These are phyloP conservation scores for Mechanitis messenoides DNA, from an alignment of 2,888 invertebrate genomes.

Conservation along the genomic window DNA sequence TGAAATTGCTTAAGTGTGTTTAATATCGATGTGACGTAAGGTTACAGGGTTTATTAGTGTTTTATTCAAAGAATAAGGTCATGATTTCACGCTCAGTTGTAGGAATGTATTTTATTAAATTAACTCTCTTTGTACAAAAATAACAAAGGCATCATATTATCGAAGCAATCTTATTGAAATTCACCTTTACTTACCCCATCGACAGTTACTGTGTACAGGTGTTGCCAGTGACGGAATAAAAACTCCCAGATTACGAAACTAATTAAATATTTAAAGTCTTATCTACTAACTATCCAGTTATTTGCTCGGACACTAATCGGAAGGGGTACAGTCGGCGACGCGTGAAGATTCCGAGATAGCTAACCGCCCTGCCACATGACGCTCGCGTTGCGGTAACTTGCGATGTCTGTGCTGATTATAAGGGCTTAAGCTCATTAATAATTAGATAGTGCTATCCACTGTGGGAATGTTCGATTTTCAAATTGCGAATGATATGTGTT, in stretches of 20 bases:
- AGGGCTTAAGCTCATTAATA: conserved; percentile 20
- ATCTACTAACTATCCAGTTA: conserved; percentile 21
- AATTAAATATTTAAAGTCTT: conserved; percentile 19
- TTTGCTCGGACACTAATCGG: conserved; percentile 32
- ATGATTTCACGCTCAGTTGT: neutral
- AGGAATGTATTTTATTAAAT: neutral
- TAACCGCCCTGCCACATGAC: conserved; percentile 61
- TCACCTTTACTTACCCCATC: neutral
- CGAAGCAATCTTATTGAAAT: too few relatives aligned
- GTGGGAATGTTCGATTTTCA: conserved; percentile 9
- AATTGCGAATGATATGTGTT: neutral
- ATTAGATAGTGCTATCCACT: conserved; percentile 13
- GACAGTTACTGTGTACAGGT: neutral
- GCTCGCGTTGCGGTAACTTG: conserved; percentile 32
- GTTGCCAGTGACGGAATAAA: conserved; percentile 2
- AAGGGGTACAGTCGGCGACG: conserved; percentile 41
- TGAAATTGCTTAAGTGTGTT: conserved; percentile 34
- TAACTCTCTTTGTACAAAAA: neutral
- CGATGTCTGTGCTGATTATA: conserved; percentile 29
- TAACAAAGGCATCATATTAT: too few relatives aligned
- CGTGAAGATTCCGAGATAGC: conserved; percentile 67
- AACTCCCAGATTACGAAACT: conserved; percentile 19
- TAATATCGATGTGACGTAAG: conserved; percentile 26
- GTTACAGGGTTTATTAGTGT: conserved; percentile 26
- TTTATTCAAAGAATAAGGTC: conserved; percentile 18